Conservation (phyloP, 2,888 invertebrate species). For the Nomada lathburiana region DNA sequence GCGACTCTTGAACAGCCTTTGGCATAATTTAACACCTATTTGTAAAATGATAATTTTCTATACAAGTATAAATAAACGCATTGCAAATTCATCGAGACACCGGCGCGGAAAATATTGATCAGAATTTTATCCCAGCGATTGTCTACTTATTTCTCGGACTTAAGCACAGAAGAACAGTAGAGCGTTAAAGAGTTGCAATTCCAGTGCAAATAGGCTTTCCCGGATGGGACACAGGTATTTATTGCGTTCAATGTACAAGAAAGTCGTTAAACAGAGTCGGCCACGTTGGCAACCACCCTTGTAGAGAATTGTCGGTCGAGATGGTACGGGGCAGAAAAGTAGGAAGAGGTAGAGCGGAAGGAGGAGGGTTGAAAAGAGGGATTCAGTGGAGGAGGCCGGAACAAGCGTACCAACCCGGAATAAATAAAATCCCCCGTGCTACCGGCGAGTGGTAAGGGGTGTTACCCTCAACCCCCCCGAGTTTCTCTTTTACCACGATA, state of each 20-base stretch:
- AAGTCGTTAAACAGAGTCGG: constrained; percentile 72
- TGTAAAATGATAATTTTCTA: too few species aligned
- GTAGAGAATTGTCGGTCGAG: constrained; percentile 72
- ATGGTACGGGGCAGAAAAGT: constrained; percentile 59
- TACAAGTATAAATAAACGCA: too few species aligned
- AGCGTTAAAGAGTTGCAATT: constrained; percentile 50
- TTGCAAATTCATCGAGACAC: too few species aligned
- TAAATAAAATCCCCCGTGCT: constrained; percentile 76
- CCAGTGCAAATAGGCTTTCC: constrained; percentile 65
- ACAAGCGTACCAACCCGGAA: constrained; percentile 78
- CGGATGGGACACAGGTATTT: constrained; percentile 73
- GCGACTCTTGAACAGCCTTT: not conserved
- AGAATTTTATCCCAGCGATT: not conserved
- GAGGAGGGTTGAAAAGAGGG: constrained; percentile 74
- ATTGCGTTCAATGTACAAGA: constrained; percentile 72
- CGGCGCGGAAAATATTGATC: not conserved
- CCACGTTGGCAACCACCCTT: constrained; percentile 74
- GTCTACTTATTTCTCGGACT: not conserved
- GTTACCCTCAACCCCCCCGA: constrained; percentile 57
- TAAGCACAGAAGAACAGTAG: constrained; percentile 7
- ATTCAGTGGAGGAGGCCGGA: constrained; percentile 73
- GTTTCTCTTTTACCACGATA: constrained; percentile 53
- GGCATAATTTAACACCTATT: not conserved
- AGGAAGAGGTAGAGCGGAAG: constrained; percentile 54
- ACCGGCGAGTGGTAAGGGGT: constrained; percentile 66